Base-by-base conservation (phyloP, 2,113 vertebrate genomes). In the Callorhinus ursinus region DNA sequence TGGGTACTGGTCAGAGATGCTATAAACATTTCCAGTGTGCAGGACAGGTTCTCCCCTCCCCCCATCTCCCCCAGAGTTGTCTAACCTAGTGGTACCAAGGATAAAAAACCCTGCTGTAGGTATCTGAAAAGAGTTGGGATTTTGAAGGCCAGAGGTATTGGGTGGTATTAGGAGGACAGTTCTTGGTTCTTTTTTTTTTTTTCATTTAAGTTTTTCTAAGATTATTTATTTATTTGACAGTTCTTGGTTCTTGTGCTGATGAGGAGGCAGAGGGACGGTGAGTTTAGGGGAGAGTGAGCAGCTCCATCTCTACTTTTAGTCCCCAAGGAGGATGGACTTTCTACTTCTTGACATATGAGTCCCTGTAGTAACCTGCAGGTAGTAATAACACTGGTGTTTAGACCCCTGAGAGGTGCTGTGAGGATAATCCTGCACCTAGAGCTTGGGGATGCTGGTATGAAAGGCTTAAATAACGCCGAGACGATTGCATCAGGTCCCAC, bases 381-480 rank as follows among this genome's bases (percentile, higher is more conserved):
- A 13, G 22, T 46, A 42, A n/a, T 4, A 15, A 14, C 76, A 14
- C 10, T 28, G 72, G 5, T 21, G 33, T 71, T 76, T 79, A n/a
- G 36, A 18, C 72, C 80, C 49, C 71, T 42, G 15, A 39, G 61
- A 19, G 55, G 61, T 36, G 46, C 59, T 4, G 24, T 39, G 61
- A 57, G 53, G 10, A 16, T 89, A 76, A 79, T 24, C 33, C 21
- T 31, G 26, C 7, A 61, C 57, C 36, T 5, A 15, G 31, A 13
- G 46, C 82, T n/a, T 7, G 59, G 71, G 65, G 79, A 39, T 0
- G 14, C 69, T 39, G 72, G 36, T 49, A 21, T 16, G 26, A 33
- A 69, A 36, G 61, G 63, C 53, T 93, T 93, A 72, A 59, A 74
- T 33, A 74, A 51, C 86, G 91, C 57, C 91, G 9, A 84, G 93